Percentiles rank a stretch among this genome's conserved stretches.
Evolutionary conservation across 2,113 vertebrate species (phyloP).

Genomic region (Oreocharis arfaki): DNA sequence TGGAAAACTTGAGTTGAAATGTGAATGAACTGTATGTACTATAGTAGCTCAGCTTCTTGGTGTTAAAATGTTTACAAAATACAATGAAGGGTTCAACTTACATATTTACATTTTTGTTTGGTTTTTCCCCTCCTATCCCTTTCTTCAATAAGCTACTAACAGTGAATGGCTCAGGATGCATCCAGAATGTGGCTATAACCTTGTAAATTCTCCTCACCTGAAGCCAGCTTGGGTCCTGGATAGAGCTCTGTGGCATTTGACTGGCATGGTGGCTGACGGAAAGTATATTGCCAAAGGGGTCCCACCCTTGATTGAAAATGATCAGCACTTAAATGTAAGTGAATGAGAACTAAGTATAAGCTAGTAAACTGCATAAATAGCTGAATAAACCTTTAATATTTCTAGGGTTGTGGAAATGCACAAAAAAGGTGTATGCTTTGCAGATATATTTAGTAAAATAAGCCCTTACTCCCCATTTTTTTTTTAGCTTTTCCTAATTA

Average conservation of each 20-base stretch:
- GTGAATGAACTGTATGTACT: not conserved
- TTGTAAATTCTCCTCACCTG: constrained; percentile 86
- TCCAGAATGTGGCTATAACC: constrained; percentile 87
- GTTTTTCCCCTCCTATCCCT: accelerated
- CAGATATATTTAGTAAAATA: not conserved
- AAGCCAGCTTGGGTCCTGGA: constrained; percentile 89
- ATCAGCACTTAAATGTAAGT: constrained; percentile 81
- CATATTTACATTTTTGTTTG: not conserved
- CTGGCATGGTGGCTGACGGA: constrained; percentile 76
- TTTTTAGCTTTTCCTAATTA: not conserved
- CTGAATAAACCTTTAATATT: not conserved
- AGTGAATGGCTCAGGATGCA: constrained; percentile 84
- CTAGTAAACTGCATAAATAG: not conserved
- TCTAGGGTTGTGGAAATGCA: not conserved
- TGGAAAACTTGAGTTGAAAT: not conserved
- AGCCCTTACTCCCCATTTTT: not conserved
- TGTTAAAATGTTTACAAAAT: not conserved
- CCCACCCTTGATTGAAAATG: constrained; percentile 77
- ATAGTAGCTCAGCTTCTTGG: not conserved
- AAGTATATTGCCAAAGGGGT: constrained; percentile 74
- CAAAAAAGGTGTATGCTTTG: not conserved
- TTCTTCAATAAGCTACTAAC: constrained; percentile 74
- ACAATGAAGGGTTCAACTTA: not conserved
- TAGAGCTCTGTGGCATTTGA: constrained; percentile 84
- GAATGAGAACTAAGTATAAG: not conserved